Percentiles rank a stretch among this genome's conserved stretches.
Conservation (phyloP, 2,113 vertebrate species). For the Scophthalmus maximus region DNA sequence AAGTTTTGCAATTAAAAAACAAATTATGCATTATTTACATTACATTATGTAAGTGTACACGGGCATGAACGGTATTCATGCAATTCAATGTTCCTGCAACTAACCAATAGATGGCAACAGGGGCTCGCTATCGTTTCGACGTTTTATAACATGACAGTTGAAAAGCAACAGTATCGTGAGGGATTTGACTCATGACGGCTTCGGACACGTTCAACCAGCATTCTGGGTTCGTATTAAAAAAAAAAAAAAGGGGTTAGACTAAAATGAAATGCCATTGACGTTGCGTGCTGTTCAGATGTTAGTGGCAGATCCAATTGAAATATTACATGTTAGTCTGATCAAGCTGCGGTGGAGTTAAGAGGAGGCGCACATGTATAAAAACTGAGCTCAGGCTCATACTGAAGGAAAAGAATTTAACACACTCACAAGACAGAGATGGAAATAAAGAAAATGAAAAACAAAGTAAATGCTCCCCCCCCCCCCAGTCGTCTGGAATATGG, state of each 20-base stretch:
- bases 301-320: no score
- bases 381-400: neutral
- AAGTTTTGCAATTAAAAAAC: neutral
- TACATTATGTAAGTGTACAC: neutral
- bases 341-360: no score
- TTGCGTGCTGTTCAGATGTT: no score
- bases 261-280: no score
- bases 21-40: no score
- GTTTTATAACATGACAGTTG: neutral
- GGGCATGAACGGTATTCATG: neutral
- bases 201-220: no score
- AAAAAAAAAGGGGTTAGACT: no score
- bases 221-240: no score
- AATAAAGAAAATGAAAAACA: neutral
- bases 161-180: neutral
- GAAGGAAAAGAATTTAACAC: neutral
- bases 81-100: neutral
- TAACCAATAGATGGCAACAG: neutral
- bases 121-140: neutral
- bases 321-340: no score
- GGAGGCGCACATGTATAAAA: neutral
- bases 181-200: no score
- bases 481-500: no score
- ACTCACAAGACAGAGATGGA: constrained; percentile 8
- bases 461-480: no score